These are phyloP conservation scores for Scaptomyza flava DNA, from an alignment of 2,888 invertebrate species.

Conservation along the genomic window DNA sequence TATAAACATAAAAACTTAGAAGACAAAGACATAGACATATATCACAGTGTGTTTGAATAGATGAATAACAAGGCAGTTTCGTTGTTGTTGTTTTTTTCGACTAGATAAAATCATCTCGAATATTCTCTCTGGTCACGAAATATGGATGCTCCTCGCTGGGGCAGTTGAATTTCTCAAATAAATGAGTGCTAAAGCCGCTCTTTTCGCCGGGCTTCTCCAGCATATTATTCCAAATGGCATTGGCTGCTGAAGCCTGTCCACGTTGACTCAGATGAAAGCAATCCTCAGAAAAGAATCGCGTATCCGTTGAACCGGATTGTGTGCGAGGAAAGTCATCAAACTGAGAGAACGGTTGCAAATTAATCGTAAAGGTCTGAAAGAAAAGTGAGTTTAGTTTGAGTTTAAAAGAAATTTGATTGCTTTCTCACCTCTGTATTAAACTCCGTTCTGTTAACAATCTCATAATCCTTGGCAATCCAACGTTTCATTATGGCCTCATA, in stretches of 20 bases:
- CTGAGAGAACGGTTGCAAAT: constrained; percentile 85
- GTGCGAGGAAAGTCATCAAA: constrained; percentile 84
- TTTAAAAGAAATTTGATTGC: no score
- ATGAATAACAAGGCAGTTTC: constrained; percentile 16
- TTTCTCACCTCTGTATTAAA: constrained; percentile 81
- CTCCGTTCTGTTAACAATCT: constrained; percentile 84
- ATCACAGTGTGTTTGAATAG: constrained; percentile 59
- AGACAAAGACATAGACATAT: constrained; percentile 29
- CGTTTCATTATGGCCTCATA: constrained; percentile 85
- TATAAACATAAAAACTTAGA: constrained; percentile 61
- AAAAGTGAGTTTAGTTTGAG: background rate
- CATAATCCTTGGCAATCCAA: constrained; percentile 86
- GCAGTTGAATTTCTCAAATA: constrained; percentile 79
- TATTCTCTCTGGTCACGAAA: constrained; percentile 81
- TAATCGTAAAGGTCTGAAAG: constrained; percentile 86
- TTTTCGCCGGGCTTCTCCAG: constrained; percentile 86
- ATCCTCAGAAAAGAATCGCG: constrained; percentile 86
- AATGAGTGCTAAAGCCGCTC: constrained; percentile 65
- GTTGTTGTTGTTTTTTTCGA: background rate
- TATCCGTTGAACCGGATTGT: constrained; percentile 84
- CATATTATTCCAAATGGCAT: constrained; percentile 87
- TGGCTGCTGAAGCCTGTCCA: constrained; percentile 86
- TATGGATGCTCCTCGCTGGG: constrained; percentile 80
- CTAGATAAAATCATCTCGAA: constrained; percentile 64
- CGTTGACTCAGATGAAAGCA: constrained; percentile 88